A percentile compares a stretch with the other conserved stretches of the same genome.
Evolutionary conservation across 2,888 invertebrate species (phyloP).

Genomic region (Leptinotarsa juncta): DNA sequence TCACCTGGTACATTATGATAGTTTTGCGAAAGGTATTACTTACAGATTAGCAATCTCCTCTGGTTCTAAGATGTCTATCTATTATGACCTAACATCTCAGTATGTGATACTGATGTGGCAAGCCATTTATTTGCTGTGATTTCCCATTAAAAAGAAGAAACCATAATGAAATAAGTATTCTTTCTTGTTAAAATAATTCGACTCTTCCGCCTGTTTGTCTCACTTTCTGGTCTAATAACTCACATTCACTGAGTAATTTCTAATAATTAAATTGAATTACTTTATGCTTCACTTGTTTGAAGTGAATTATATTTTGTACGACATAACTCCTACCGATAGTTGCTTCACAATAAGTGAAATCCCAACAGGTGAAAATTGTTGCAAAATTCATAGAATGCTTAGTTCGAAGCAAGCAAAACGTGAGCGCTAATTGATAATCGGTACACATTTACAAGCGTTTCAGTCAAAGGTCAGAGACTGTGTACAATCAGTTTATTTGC

Average conservation of each 20-base stretch:
- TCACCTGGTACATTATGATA: conserved; percentile 11
- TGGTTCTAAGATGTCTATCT: conserved; percentile 14
- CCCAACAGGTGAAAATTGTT: conserved; percentile 44
- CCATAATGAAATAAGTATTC: conserved; percentile 42
- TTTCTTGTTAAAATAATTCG: conserved; percentile 48
- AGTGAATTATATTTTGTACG: conserved; percentile 48
- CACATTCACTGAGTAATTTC: conserved; percentile 51
- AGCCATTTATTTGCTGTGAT: conserved; percentile 23
- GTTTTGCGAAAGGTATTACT: conserved; percentile 20
- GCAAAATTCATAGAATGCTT: conserved; percentile 38
- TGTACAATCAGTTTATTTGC: conserved; percentile 42
- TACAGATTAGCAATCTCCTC: conserved; percentile 17
- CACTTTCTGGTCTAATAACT: conserved; percentile 54
- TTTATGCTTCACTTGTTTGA: conserved; percentile 53
- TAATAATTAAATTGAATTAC: conserved; percentile 53
- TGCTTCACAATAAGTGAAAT: conserved; percentile 46
- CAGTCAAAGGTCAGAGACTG: conserved; percentile 32
- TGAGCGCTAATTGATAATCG: conserved; percentile 41
- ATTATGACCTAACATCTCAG: conserved; percentile 22
- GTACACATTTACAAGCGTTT: conserved; percentile 38
- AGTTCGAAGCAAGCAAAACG: conserved; percentile 32
- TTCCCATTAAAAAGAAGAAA: conserved; percentile 42
- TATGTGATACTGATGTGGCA: conserved; percentile 22
- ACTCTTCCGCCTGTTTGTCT: conserved; percentile 50
- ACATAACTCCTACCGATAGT: conserved; percentile 44